Evolutionary conservation across 2,797 vertebrate genomes (phyloP).

Genomic region (Diplodus puntazzo): DNA sequence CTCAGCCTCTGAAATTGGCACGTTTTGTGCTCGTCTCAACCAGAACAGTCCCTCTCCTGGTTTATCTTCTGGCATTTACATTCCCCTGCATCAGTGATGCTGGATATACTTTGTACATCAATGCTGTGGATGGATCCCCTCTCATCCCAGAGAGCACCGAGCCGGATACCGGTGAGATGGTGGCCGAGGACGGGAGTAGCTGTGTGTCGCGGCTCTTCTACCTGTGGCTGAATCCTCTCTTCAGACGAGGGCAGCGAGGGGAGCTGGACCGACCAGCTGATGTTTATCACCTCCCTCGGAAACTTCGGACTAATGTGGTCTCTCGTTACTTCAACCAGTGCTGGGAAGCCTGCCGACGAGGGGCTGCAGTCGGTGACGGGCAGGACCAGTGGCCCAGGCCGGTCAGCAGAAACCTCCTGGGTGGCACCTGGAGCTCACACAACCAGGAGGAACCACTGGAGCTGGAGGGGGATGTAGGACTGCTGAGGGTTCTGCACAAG

Average conservation of each 20-base stretch:
- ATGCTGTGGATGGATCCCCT: constrained; percentile 76
- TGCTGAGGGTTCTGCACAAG: constrained; percentile 87
- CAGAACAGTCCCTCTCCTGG: constrained; percentile 81
- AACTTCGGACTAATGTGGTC: constrained; percentile 85
- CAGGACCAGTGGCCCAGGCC: constrained; percentile 59
- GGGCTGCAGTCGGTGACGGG: neutral
- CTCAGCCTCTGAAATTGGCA: constrained; percentile 75
- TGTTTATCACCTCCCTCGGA: constrained; percentile 88
- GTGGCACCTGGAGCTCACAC: constrained; percentile 63
- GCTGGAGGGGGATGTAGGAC: constrained; percentile 65
- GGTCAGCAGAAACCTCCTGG: constrained; percentile 56
- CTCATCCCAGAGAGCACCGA: constrained; percentile 74
- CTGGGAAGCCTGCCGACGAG: constrained; percentile 81
- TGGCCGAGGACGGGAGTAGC: constrained; percentile 92
- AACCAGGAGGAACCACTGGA: constrained; percentile 50
- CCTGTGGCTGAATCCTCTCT: constrained; percentile 92
- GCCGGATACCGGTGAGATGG: constrained; percentile 71
- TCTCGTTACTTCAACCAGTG: constrained; percentile 84
- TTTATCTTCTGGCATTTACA: constrained; percentile 86
- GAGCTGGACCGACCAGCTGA: constrained; percentile 86
- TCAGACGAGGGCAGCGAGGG: constrained; percentile 86
- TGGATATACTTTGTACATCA: constrained; percentile 76
- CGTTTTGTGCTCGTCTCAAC: constrained; percentile 85
- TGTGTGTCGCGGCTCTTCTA: constrained; percentile 93
- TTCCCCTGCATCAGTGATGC: constrained; percentile 77